phyloP scores from a whole-genome alignment of 1,140 invertebrate genomes.

The Papilio xuthus region DNA sequence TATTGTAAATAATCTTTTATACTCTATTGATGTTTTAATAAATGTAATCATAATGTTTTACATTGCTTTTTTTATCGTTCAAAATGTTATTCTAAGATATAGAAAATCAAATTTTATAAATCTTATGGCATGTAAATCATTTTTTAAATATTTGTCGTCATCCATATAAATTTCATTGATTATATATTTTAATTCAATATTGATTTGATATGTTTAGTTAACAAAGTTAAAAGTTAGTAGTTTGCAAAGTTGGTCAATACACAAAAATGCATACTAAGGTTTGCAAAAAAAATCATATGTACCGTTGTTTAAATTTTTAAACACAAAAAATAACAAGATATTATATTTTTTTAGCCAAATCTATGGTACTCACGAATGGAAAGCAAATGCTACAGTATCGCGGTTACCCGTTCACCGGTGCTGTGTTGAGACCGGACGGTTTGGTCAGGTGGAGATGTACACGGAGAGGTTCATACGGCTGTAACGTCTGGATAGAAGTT shows the following conservation, averaged over 20 bases:
- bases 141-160: too few relatives aligned
- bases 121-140: too few relatives aligned
- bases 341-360: constrained; percentile 7
- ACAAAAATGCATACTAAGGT: too few relatives aligned
- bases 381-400: constrained; percentile 42
- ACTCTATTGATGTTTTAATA: constrained; percentile 20
- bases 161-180: too few relatives aligned
- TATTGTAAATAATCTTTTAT: constrained; percentile 12
- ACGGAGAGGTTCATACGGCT: constrained; percentile 39
- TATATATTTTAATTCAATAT: neutral
- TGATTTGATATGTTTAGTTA: neutral
- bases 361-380: constrained; percentile 26
- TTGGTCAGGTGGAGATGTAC: constrained; percentile 44
- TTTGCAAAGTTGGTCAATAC: too few relatives aligned
- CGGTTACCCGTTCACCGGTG: constrained; percentile 45
- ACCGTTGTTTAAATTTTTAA: neutral
- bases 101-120: neutral
- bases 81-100: neutral
- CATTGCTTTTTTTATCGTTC: neutral
- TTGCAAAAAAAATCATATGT: neutral
- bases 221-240: neutral
- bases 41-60: neutral
- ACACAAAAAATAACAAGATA: neutral
- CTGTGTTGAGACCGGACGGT: constrained; percentile 17
- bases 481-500: constrained; percentile 44